These are phyloP conservation scores for Entosphenus tridentatus DNA, from an alignment of 2,113 vertebrate species.

Conservation along the genomic window DNA sequence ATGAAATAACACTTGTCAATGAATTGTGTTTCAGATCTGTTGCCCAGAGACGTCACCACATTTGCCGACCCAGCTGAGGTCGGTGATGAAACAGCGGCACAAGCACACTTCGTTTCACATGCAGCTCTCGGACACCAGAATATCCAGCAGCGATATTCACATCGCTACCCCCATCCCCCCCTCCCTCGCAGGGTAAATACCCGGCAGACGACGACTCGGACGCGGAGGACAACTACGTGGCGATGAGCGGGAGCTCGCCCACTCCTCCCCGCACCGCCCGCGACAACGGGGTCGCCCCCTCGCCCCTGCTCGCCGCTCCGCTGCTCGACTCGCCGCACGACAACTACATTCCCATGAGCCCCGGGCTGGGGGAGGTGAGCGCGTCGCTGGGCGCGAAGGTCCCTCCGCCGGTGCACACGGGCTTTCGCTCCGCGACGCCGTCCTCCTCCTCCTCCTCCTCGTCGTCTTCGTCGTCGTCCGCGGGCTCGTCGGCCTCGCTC, in stretches of 20 bases:
- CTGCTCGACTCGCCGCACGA: conserved; percentile 38
- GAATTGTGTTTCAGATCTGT: too few relatives aligned
- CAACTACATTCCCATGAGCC: conserved; percentile 96
- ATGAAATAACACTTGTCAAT: too few relatives aligned
- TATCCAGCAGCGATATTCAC: too few relatives aligned
- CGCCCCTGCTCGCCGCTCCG: conserved; percentile 56
- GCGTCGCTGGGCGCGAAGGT: conserved; percentile 88
- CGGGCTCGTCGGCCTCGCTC: too few relatives aligned
- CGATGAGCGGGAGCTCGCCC: conserved; percentile 86
- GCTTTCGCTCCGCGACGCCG: conserved; percentile 83
- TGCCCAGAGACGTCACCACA: too few relatives aligned
- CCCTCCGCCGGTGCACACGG: conserved; percentile 91
- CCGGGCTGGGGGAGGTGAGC: conserved; percentile 73
- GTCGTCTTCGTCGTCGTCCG: too few relatives aligned
- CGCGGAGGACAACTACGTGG: conserved; percentile 86
- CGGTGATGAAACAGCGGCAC: too few relatives aligned
- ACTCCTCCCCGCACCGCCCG: conserved; percentile 30
- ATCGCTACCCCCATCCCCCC: too few relatives aligned
- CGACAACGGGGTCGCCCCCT: conserved; percentile 20
- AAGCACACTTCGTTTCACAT: too few relatives aligned
- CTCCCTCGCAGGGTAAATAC: too few relatives aligned
- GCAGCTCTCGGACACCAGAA: too few relatives aligned
- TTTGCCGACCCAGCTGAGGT: too few relatives aligned
- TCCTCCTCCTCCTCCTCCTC: conserved; percentile 48
- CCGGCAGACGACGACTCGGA: conserved; percentile 22